A percentile compares a stretch with the other conserved stretches of the same genome.
Conservation (phyloP, 2,113 vertebrate genomes). For the Chrysochloris asiatica region DNA sequence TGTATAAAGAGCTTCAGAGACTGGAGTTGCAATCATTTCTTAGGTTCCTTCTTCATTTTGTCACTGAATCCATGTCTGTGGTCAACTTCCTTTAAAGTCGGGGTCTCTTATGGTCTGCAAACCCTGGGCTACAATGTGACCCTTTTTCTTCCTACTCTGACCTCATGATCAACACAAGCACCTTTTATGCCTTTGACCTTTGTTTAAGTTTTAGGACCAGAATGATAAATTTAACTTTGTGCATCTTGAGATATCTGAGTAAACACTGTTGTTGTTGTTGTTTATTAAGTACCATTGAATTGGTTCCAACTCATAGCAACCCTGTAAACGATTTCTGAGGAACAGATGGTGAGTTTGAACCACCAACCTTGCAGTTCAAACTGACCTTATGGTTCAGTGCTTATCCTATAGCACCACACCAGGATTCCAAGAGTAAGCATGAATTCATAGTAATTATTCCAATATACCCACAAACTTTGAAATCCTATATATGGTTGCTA, state of each 20-base stretch:
- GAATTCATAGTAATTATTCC: neutral
- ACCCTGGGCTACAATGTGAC: neutral
- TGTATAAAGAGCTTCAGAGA: conserved; percentile 19
- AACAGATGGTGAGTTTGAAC: too few relatives aligned
- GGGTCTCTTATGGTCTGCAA: neutral
- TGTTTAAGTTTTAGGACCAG: neutral
- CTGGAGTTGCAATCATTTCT: neutral
- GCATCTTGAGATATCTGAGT: neutral
- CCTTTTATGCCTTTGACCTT: neutral
- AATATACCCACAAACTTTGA: too few relatives aligned
- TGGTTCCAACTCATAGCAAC: too few relatives aligned
- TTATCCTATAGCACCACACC: too few relatives aligned
- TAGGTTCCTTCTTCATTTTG: neutral
- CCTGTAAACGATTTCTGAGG: too few relatives aligned
- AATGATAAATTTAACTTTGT: neutral
- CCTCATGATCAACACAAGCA: neutral
- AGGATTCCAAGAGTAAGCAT: conserved; percentile 4
- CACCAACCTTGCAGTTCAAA: too few relatives aligned
- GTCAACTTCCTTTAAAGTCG: neutral
- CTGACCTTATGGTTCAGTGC: too few relatives aligned
- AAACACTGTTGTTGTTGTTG: too few relatives aligned
- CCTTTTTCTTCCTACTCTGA: conserved; percentile 7
- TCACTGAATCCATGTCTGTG: neutral
- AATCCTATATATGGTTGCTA: too few relatives aligned
- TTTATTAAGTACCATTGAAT: too few relatives aligned